phyloP scores from a whole-genome alignment of 23 tunicate species.

The Ciona savignyi region DNA sequence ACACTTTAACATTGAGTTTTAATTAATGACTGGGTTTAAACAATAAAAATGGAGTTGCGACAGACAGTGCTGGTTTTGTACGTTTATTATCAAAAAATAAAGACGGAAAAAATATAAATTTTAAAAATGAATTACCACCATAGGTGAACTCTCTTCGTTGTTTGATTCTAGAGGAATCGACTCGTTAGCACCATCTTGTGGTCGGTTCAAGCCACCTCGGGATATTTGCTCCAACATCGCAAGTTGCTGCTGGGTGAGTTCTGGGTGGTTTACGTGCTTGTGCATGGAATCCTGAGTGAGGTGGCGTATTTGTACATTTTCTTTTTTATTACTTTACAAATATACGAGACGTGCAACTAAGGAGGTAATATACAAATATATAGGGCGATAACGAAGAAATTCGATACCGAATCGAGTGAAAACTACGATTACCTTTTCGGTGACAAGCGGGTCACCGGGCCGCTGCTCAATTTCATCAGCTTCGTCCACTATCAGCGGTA shows the following conservation, averaged over 20 bases:
- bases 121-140: no score
- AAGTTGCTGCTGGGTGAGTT: conserved; percentile 41
- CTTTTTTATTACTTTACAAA: background rate
- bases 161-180: background rate
- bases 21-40: no score
- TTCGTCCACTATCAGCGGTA: conserved; percentile 86
- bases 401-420: no score
- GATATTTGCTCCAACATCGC: conserved; percentile 51
- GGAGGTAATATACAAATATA: no score
- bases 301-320: background rate
- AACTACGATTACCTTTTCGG: no score
- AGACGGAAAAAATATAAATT: no score
- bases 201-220: conserved; percentile 11
- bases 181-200: background rate
- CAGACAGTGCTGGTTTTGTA: no score
- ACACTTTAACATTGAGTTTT: no score
- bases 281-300: background rate
- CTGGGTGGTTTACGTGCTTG: background rate
- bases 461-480: conserved; percentile 69
- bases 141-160: no score
- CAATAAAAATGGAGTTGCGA: no score
- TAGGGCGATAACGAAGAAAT: no score
- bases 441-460: conserved; percentile 44
- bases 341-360: background rate
- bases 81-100: no score